Base-by-base conservation (phyloP, 1,140 invertebrate species). In the Micrasema minimum region DNA sequence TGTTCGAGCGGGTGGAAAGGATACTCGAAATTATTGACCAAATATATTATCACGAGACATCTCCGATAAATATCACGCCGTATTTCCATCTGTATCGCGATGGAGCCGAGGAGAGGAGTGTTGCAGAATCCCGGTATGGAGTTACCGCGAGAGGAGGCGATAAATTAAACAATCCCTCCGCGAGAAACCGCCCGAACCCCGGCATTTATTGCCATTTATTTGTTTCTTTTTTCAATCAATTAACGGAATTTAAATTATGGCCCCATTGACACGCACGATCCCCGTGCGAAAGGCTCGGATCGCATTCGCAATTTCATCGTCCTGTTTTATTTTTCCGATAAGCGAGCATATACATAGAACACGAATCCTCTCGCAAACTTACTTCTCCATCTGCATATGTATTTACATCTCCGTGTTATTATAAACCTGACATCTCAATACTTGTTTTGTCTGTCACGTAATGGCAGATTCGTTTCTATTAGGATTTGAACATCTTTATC, bases 181-280 rank as follows among this genome's bases (percentile, higher is more conserved):
- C 55, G 14, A 59, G 22, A 22, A 59, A 38, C 22, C 11, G 23
- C 12, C 37, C 35, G 18, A 43, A 20, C 16, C 16, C 22, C 23
- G 1, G 35, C 37, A 59, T 41, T 51, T 51, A 51, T 51, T 23
- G 48, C 18, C 18, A 23, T 59, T 59, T 59, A 35, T 59, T 38
- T 41, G 10, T 41, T 43, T 59, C 31, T 59, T 59, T 59, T 59
- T 59, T 11, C 9, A 59, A 38, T 59, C 55, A 59, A 59, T 59
- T 59, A 59, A 59, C 55, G 38, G 18, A 35, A 22, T 23, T 59
- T 43, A 59, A 59, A 59, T 59, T 38, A 59, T 59, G 55, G 35
- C 10, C 35, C 55, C 37, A n/a, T 59, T 38, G 55, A 41, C 55
- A 59, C 22, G 55, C 55, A 59, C 35, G 31, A 12, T 55, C 51